Conservation (phyloP, 2,113 vertebrate species). For the Struthidea cinerea region DNA sequence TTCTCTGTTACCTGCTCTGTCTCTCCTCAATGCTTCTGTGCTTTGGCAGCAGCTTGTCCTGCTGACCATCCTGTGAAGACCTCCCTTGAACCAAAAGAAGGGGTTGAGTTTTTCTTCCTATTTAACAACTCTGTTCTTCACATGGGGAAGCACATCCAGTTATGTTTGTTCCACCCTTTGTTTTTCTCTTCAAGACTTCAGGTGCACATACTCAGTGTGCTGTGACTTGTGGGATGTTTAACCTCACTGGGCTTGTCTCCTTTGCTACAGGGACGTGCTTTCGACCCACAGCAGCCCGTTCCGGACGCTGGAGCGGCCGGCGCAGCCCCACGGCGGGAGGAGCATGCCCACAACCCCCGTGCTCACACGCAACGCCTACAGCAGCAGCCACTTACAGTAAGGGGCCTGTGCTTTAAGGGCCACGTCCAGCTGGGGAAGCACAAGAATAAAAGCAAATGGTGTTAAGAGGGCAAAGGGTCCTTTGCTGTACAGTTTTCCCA, state of each 20-base stretch:
- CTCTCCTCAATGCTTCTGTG: not conserved
- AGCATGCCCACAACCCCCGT: conserved; percentile 94
- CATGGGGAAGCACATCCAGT: not conserved
- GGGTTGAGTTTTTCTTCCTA: not conserved
- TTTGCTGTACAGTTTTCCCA: accelerated
- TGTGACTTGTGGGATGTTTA: not conserved
- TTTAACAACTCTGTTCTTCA: not conserved
- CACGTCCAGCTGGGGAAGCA: accelerated
- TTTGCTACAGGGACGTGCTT: conserved; percentile 73
- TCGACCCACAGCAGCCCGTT: conserved; percentile 87
- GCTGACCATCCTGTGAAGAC: accelerated
- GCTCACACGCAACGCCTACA: conserved; percentile 90
- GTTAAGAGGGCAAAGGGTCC: not conserved
- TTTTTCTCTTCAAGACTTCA: not conserved
- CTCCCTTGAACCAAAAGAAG: not conserved
- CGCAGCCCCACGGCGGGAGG: conserved; percentile 79
- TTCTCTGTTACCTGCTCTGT: not conserved
- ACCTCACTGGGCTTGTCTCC: conserved; percentile 29
- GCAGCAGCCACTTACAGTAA: conserved; percentile 93
- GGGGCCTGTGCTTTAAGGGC: not conserved
- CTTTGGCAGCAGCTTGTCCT: not conserved
- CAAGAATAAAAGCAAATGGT: accelerated
- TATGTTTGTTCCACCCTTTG: not conserved
- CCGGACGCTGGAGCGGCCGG: conserved; percentile 76
- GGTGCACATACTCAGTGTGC: accelerated